Conservation (phyloP, 2,888 invertebrate species). For the Parochlus steinenii region DNA sequence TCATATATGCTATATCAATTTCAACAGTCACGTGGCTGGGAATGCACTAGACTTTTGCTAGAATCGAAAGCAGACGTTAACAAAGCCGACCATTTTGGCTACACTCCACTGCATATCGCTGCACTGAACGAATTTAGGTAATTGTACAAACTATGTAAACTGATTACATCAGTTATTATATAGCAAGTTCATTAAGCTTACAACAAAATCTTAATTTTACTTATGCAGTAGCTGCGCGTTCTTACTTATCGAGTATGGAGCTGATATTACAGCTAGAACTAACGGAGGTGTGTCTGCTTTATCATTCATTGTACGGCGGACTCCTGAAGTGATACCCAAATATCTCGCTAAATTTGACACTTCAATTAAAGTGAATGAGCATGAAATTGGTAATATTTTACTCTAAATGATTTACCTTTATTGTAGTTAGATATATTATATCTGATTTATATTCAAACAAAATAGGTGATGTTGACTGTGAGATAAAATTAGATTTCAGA, state of each 20-base stretch:
- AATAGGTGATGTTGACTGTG: constrained; percentile 78
- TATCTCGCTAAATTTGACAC: constrained; percentile 53
- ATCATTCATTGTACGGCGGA: constrained; percentile 67
- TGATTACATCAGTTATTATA: constrained; percentile 3
- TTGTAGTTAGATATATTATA: too few relatives aligned
- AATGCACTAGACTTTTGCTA: constrained; percentile 48
- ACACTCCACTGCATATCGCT: constrained; percentile 67
- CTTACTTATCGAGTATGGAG: constrained; percentile 43
- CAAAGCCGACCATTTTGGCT: constrained; percentile 63
- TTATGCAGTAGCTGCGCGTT: constrained; percentile 2
- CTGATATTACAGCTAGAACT: constrained; percentile 64
- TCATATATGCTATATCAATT: neutral
- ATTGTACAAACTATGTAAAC: neutral
- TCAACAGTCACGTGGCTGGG: constrained; percentile 32
- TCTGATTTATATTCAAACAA: too few relatives aligned
- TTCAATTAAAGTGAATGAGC: constrained; percentile 62
- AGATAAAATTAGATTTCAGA: constrained; percentile 49
- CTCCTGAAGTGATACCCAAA: constrained; percentile 63
- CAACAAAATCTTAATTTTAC: constrained; percentile 4
- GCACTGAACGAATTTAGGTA: constrained; percentile 67
- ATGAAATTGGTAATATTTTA: too few relatives aligned
- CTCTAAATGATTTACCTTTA: too few relatives aligned
- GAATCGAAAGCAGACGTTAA: constrained; percentile 56
- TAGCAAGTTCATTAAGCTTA: neutral
- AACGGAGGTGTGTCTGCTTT: constrained; percentile 66